Conservation (phyloP, 1,140 invertebrate species). For the Phenacoccus solenopsis region DNA sequence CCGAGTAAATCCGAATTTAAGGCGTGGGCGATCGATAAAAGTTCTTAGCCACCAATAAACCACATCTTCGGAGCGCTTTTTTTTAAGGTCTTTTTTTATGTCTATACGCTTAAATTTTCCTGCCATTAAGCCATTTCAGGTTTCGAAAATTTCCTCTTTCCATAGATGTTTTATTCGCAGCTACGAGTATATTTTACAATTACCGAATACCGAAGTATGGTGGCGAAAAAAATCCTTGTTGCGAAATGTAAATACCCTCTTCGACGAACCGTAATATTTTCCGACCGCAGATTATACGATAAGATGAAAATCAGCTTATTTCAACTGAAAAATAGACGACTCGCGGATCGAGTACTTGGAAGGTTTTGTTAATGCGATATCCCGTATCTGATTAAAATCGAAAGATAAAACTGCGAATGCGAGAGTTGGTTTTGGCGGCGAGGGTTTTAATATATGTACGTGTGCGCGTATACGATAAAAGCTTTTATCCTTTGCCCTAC, state of each 20-base stretch:
- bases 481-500: slow-evolving; percentile 1
- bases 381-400: neutral
- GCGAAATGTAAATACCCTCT: neutral
- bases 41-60: slow-evolving; percentile 13
- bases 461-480: neutral
- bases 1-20: slow-evolving; percentile 14
- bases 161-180: no score
- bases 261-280: neutral
- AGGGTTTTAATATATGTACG: neutral
- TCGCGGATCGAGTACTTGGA: neutral
- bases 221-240: no score
- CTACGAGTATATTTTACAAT: no score
- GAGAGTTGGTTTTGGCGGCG: neutral
- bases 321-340: neutral
- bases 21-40: slow-evolving; percentile 14
- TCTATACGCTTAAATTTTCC: no score
- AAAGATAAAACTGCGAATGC: neutral
- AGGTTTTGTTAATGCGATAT: slow-evolving; percentile 2
- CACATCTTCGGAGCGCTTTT: neutral
- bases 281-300: neutral
- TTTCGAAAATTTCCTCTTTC: no score
- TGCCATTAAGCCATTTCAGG: neutral
- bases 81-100: neutral
- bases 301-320: slow-evolving; percentile 3
- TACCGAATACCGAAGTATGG: no score